phyloP scores from a whole-genome alignment of 2,113 vertebrate genomes.

The Ahaetulla prasina region DNA sequence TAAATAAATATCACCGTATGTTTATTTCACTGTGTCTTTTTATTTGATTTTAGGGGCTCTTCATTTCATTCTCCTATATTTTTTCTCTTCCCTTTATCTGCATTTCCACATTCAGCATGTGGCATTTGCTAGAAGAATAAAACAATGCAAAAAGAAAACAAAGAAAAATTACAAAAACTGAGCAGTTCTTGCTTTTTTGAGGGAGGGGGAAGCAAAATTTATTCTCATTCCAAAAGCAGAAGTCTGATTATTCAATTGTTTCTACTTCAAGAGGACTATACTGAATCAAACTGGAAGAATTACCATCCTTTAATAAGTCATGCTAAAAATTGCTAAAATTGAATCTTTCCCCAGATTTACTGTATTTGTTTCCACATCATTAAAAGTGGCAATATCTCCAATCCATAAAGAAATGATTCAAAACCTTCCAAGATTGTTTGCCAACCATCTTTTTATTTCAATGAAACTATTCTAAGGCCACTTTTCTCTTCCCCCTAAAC shows the following conservation, averaged over 20 bases:
- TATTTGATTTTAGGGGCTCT: constrained; percentile 59
- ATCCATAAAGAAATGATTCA: constrained; percentile 43
- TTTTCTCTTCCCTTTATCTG: constrained; percentile 29
- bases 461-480: constrained; percentile 11
- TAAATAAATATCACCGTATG: constrained; percentile 60
- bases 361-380: constrained; percentile 10
- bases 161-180: not conserved
- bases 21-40: constrained; percentile 63
- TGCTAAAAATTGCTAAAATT: constrained; percentile 38
- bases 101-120: constrained; percentile 36
- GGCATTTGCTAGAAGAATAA: not conserved
- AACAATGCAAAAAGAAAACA: not conserved
- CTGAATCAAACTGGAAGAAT: not conserved
- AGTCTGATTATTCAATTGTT: not conserved
- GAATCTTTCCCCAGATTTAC: constrained; percentile 17
- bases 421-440: constrained; percentile 13
- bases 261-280: not conserved
- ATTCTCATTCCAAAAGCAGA: not conserved
- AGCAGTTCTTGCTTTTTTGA: not conserved
- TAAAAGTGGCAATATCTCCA: not conserved
- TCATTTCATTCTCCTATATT: constrained; percentile 43
- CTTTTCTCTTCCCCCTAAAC: not conserved
- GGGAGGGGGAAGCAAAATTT: not conserved
- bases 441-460: constrained; percentile 26
- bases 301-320: not conserved